Percentiles rank a stretch among this genome's conserved stretches.
These are phyloP conservation scores for Thaumatotibia leucotreta DNA, from an alignment of 1,140 invertebrate genomes.

Conservation along the genomic window DNA sequence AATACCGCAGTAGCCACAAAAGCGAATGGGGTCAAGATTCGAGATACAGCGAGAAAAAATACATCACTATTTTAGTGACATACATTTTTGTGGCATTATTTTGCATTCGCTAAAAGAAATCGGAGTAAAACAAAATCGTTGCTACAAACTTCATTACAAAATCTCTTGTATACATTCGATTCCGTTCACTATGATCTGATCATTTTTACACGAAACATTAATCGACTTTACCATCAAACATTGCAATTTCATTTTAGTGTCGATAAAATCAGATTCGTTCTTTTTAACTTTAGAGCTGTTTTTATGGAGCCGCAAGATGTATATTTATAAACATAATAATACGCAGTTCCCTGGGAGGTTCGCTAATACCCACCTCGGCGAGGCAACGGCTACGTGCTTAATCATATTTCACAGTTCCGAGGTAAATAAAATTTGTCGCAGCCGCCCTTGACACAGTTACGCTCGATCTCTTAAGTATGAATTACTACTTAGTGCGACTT, in stretches of 20 bases:
- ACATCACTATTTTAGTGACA: neutral
- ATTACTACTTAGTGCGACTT: neutral
- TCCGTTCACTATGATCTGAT: neutral
- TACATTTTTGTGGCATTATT: neutral
- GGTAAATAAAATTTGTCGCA: constrained; percentile 11
- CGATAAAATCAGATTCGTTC: neutral
- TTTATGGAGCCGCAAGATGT: neutral
- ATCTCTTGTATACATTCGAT: neutral
- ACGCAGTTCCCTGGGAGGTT: neutral
- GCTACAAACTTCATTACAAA: neutral
- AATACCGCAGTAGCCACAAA: constrained; percentile 11
- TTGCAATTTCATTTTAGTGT: neutral
- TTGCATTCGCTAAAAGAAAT: neutral
- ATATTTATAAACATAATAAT: neutral
- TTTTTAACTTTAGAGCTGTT: neutral
- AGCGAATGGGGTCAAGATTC: constrained; percentile 14
- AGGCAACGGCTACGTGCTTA: constrained; percentile 1
- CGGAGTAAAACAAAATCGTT: neutral
- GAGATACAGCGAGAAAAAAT: constrained; percentile 4
- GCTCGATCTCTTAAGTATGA: neutral
- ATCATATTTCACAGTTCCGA: neutral
- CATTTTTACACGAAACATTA: neutral
- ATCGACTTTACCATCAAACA: neutral
- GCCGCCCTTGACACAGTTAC: constrained; percentile 19
- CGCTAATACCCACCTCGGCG: neutral